Base-by-base conservation (phyloP, 2,113 vertebrate species). In the Octodon degus region DNA sequence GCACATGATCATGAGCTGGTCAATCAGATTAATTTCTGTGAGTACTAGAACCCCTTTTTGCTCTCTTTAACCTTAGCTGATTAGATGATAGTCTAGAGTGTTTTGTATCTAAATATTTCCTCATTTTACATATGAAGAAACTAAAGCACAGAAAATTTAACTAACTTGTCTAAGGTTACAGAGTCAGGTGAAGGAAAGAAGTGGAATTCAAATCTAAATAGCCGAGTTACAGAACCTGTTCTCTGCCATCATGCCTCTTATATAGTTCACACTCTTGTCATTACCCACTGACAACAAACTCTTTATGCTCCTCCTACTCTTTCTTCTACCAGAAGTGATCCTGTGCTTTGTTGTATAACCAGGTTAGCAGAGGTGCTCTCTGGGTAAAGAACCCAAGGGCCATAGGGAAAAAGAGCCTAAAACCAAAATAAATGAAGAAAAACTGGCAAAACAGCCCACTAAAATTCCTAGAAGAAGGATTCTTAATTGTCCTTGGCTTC, bases 91-190 rank as follows among this genome's bases (percentile, higher is more conserved):
- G 58, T 82, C 40, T 76, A 13, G 30, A 30, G 20, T 50, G 1
- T n/a, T n/a, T 77, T 37, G 32, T 67, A 5, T 20, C 20, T 68
- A 37, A 6, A 77, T 43, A 3, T 1, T 63, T 83, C 27, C 27
- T 27, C 43, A 43, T 53, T 87, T 90, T 70, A 81, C 32, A 63
- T 40, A 24, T 65, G 16, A 90, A 19, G 65, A 65, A 87, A 47
- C 81, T 74, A 58, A 47, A 80, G 24, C 63, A 65, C 17, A 89
- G 43, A 91, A 58, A 94, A 92, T 34, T 60, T 86, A 82, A 82
- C 4, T 19, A n/a, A 92, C 50, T 90, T 72, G 27, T 58, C 4
- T 65, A 87, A 65, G 25, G 5, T 34, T 60, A 79, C 7, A 92
- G 17, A 92, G 27, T 91, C 37, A 93, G 34, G 10, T 85, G 32